Evolutionary conservation across 92 coral and sea anemone species (phyloP), one percentile per base, ranked within the genome.

Genomic region (Bergia puertoricense): DNA sequence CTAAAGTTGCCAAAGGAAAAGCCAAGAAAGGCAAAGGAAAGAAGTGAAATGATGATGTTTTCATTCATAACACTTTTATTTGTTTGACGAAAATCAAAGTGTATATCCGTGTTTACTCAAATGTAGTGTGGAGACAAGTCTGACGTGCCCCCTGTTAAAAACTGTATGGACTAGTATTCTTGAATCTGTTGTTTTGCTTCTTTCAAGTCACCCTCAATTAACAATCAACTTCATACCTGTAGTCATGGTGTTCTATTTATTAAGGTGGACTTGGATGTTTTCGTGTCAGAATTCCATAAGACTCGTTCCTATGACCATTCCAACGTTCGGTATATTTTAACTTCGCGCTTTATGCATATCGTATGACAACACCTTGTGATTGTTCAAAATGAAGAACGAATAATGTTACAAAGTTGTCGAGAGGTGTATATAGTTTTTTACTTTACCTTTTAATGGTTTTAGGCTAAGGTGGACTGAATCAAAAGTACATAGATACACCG

Each of bases 11-110:
- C 13, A 84, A 71, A 37, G 87, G 68, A 14, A 84, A 84, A 50
- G 77, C 87, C 3, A 84, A 71, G 79, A 84, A 84, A 48, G 87
- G 66, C 62, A 84, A 84, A 84, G 87, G 79, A 72, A 84, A 84
- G 87, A 69, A 84, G 75, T 84, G 85, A 80, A 50, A 23, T 23
- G 69, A 51, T 54, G 16, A 42, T 16, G 46, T 36, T 10, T 42
- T 42, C 14, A 76, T 76, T 39, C 79, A 75, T 23, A 76, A 42
- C 54, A 13, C 14, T 40, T 75, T 16, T 42, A 40, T 45, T 51
- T 23, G 14, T 76, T 76, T 41, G 69, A 62, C 69, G 69, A 62
- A 62, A 39, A 76, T 76, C 23, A 76, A 76, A 76, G 54, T 76
- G 46, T 76, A 18, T 76, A 76, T 13, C 79, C 2, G 50, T 74